Evolutionary conservation across 2,113 vertebrate genomes (phyloP).

Genomic region (Noturus placidus): DNA sequence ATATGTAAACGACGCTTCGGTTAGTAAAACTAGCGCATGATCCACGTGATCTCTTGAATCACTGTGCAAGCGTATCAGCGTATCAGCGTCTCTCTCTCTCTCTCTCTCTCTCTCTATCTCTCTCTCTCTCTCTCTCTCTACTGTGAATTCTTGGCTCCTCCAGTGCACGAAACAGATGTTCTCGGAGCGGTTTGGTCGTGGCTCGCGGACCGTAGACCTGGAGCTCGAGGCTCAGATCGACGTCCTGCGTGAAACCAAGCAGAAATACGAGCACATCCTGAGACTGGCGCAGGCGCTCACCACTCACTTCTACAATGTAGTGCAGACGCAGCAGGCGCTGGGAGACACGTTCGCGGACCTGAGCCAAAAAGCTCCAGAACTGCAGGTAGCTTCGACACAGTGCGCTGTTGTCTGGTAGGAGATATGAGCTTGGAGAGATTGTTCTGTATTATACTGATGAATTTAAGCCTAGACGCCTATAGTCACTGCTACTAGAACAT

Average conservation of each 20-base stretch:
- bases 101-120: not conserved
- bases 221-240: slow-evolving; percentile 97
- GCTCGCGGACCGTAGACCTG: slow-evolving; percentile 90
- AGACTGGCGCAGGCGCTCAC: slow-evolving; percentile 86
- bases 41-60: not conserved
- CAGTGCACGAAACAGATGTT: slow-evolving; percentile 96
- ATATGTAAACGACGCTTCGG: not conserved
- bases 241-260: slow-evolving; percentile 90
- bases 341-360: slow-evolving; percentile 95
- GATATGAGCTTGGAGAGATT: not conserved
- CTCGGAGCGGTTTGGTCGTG: slow-evolving; percentile 90
- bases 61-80: not conserved
- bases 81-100: not conserved
- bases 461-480: not conserved
- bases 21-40: not conserved
- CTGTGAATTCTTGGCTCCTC: not conserved
- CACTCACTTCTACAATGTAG: slow-evolving; percentile 92
- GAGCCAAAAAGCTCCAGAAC: slow-evolving; percentile 97
- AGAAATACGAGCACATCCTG: slow-evolving; percentile 90
- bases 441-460: not conserved
- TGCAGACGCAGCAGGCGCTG: slow-evolving; percentile 95
- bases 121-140: not conserved
- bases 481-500: not conserved
- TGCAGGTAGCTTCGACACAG: slow-evolving; percentile 74
- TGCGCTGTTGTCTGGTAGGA: not conserved